Percentiles rank a stretch among this genome's conserved stretches.
Conservation (phyloP, 2,888 invertebrate species). For the Andrena minutula region DNA sequence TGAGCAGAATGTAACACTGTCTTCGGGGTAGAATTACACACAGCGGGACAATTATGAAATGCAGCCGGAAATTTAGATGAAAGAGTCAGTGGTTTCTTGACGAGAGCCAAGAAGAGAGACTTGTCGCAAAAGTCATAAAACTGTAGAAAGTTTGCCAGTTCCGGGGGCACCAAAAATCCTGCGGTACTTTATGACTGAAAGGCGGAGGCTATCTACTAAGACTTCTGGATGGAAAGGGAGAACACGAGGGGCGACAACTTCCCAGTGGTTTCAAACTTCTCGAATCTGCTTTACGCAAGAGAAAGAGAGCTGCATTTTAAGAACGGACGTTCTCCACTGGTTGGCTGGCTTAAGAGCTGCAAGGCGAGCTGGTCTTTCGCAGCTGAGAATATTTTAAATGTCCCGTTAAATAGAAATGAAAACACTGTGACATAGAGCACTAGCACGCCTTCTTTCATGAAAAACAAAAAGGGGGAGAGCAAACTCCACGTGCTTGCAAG, state of each 20-base stretch:
- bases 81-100: neutral
- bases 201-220: neutral
- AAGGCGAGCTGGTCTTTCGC: neutral
- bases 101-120: neutral
- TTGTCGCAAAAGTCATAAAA: neutral
- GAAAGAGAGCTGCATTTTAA: neutral
- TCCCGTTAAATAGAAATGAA: neutral
- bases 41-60: constrained; percentile 2
- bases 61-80: neutral
- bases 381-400: neutral
- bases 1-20: no score
- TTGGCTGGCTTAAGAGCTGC: neutral
- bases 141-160: neutral
- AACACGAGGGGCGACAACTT: neutral
- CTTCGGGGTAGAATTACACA: no score
- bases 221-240: neutral
- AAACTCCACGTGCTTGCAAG: neutral
- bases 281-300: neutral
- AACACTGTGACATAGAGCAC: neutral
- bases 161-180: neutral
- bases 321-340: neutral
- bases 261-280: constrained; percentile 9
- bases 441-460: neutral
- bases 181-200: neutral
- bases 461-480: neutral